Evolutionary conservation across 2,888 invertebrate species (phyloP).

Genomic region (Drosophila koepferae): DNA sequence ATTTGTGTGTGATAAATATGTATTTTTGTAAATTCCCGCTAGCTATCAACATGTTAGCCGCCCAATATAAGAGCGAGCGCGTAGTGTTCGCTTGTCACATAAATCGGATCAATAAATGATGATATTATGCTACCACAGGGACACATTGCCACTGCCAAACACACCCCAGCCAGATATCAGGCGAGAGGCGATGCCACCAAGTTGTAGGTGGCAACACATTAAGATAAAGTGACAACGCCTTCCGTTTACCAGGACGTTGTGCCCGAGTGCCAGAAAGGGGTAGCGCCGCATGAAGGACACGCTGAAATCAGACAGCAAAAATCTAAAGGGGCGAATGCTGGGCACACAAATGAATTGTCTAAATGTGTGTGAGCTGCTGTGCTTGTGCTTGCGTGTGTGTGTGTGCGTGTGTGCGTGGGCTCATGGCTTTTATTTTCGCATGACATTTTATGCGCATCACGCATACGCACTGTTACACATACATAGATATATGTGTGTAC

Average conservation of each 20-base stretch:
- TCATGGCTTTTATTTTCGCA: slow-evolving; percentile 73
- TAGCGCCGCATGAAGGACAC: slow-evolving; percentile 68
- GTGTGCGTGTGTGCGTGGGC: slow-evolving; percentile 10
- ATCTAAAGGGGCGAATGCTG: slow-evolving; percentile 43
- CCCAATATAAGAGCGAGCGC: slow-evolving; percentile 48
- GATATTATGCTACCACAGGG: slow-evolving; percentile 83
- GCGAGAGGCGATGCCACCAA: slow-evolving; percentile 46
- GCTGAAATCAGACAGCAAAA: slow-evolving; percentile 71
- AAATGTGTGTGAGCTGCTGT: slow-evolving; percentile 9
- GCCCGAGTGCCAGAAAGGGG: slow-evolving; percentile 67
- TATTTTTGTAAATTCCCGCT: slow-evolving; percentile 44
- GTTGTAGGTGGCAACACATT: slow-evolving; percentile 82
- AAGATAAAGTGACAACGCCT: slow-evolving; percentile 82
- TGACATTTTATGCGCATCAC: slow-evolving; percentile 80
- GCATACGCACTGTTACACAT: slow-evolving; percentile 76
- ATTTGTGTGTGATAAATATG: slow-evolving; percentile 48
- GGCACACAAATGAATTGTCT: slow-evolving; percentile 77
- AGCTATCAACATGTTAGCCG: slow-evolving; percentile 2
- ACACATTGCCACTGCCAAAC: slow-evolving; percentile 77
- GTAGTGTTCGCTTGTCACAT: slow-evolving; percentile 82
- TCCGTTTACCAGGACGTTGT: slow-evolving; percentile 43
- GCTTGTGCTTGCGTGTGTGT: background rate
- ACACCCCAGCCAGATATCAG: slow-evolving; percentile 14
- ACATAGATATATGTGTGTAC: slow-evolving; percentile 61
- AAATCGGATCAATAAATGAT: slow-evolving; percentile 84